These are phyloP conservation scores for Cossypha niveicapilla DNA, from an alignment of 2,797 vertebrate species.

Conservation along the genomic window DNA sequence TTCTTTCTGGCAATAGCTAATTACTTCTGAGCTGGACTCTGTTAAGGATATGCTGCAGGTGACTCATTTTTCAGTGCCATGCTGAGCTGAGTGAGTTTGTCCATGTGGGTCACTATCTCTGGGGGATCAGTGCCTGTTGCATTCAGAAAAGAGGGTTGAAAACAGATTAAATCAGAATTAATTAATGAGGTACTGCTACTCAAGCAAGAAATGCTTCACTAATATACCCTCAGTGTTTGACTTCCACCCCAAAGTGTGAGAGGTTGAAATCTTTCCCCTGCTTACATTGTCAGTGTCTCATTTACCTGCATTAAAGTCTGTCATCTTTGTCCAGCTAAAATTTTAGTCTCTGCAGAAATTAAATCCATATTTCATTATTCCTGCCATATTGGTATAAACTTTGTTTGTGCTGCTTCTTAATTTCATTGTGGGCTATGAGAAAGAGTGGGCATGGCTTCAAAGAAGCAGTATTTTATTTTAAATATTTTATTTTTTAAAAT, in stretches of 20 bases:
- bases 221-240: not conserved
- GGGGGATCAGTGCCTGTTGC: not conserved
- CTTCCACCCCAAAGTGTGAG: not conserved
- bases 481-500: not conserved
- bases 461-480: not conserved
- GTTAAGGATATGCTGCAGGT: not conserved
- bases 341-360: not conserved
- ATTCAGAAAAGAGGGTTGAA: not conserved
- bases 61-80: not conserved
- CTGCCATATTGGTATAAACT: not conserved
- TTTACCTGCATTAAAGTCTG: not conserved
- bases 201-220: not conserved
- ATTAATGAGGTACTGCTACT: not conserved
- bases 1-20: accelerated
- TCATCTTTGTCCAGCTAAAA: not conserved
- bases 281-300: not conserved
- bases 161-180: not conserved
- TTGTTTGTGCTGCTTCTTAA: not conserved
- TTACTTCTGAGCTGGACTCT: not conserved
- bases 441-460: not conserved
- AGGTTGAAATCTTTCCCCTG: not conserved
- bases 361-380: not conserved
- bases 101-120: not conserved
- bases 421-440: not conserved
- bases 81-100: not conserved